These are phyloP conservation scores for Psilanteris sp. DNA, from an alignment of 1,140 invertebrate species.

Conservation along the genomic window DNA sequence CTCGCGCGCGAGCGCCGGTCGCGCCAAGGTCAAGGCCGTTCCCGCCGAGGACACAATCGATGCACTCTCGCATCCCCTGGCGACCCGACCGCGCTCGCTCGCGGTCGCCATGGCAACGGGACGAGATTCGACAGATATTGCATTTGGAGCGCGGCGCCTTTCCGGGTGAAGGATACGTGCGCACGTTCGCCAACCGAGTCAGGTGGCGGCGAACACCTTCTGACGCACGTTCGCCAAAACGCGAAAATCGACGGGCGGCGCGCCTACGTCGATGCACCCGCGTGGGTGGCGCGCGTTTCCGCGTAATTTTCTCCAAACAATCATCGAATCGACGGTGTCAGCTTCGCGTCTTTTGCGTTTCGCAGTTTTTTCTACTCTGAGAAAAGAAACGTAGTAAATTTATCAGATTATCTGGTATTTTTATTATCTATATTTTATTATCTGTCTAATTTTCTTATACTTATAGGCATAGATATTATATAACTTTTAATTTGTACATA, in stretches of 20 bases:
- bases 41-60: conserved; percentile 58
- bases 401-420: no score
- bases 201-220: conserved; percentile 19
- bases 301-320: no score
- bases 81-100: conserved; percentile 38
- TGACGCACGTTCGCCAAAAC: conserved; percentile 24
- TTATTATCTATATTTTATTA: no score
- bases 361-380: no score
- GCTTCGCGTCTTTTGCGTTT: no score
- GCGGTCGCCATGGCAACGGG: conserved; percentile 73
- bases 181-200: conserved; percentile 16
- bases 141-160: conserved; percentile 27
- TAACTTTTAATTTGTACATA: no score
- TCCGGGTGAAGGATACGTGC: conserved; percentile 42
- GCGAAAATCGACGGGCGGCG: neutral
- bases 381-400: no score
- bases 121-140: conserved; percentile 66
- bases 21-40: conserved; percentile 65
- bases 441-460: no score
- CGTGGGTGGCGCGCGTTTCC: no score
- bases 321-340: no score
- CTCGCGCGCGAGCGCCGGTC: conserved; percentile 21
- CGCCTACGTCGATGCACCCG: no score
- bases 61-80: conserved; percentile 63
- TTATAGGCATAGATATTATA: no score